phyloP scores from a whole-genome alignment of 2,113 vertebrate genomes.

The Prunella fulvescens region DNA sequence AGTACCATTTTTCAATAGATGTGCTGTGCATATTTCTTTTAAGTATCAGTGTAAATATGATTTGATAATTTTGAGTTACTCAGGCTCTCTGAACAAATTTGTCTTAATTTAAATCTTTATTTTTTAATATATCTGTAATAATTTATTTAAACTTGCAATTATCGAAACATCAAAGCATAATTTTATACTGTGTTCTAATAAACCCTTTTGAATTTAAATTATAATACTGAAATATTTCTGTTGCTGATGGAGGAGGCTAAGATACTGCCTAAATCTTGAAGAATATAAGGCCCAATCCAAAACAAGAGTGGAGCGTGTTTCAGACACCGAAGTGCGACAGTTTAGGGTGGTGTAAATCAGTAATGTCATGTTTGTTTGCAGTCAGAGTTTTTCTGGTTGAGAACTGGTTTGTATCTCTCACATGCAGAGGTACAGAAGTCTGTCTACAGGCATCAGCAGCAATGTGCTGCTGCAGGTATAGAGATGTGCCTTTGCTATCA shows the following conservation, averaged over 20 bases:
- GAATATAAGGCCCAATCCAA: not conserved
- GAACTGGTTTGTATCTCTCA: not conserved
- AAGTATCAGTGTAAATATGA: not conserved
- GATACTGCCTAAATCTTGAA: not conserved
- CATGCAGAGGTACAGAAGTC: not conserved
- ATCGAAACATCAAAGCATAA: not conserved
- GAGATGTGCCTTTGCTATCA: not conserved
- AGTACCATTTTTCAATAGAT: not conserved
- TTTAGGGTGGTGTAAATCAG: not conserved
- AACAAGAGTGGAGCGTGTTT: not conserved
- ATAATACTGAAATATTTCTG: not conserved
- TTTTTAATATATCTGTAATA: not conserved
- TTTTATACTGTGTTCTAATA: not conserved
- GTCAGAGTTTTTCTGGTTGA: not conserved
- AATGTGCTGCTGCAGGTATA: not conserved
- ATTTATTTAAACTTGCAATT: not conserved
- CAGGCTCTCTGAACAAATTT: not conserved
- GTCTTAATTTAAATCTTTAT: not conserved
- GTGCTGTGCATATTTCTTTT: not conserved
- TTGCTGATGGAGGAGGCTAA: not conserved
- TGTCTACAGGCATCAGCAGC: not conserved
- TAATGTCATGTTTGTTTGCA: not conserved
- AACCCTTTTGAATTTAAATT: not conserved
- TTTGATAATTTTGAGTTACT: not conserved
- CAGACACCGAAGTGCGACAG: not conserved